These are phyloP conservation scores for Pocillopora verrucosa DNA, from an alignment of 64 coral and sea anemone genomes.

Conservation along the genomic window DNA sequence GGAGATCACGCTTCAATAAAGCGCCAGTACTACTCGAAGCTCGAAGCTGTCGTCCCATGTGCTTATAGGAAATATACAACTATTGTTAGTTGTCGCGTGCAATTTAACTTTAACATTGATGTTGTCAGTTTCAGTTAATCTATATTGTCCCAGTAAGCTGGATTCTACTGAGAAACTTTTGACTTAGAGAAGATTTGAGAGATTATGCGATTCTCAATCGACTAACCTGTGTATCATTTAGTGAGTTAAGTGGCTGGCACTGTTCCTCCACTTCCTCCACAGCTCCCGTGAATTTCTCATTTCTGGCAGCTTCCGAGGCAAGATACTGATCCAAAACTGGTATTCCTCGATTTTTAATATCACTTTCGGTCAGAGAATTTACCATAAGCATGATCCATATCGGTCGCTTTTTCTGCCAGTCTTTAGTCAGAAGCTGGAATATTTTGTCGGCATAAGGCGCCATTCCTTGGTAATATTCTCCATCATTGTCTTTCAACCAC, in stretches of 20 bases:
- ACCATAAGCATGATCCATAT: slow-evolving; percentile 99
- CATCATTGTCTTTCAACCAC: slow-evolving; percentile 62
- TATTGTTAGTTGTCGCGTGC: slow-evolving; percentile 34
- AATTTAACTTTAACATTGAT: slow-evolving; percentile 40
- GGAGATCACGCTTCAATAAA: slow-evolving; percentile 23
- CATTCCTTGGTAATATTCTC: slow-evolving; percentile 45
- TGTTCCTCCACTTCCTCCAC: slow-evolving; percentile 90
- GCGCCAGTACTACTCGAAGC: background rate
- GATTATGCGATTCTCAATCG: slow-evolving; percentile 44
- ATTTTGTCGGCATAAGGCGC: slow-evolving; percentile 73
- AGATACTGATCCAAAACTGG: slow-evolving; percentile 93
- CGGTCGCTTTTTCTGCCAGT: slow-evolving; percentile 90
- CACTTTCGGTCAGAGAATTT: slow-evolving; percentile 85
- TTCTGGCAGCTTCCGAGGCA: slow-evolving; percentile 67
- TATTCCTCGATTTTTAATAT: slow-evolving; percentile 84
- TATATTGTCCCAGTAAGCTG: slow-evolving; percentile 29
- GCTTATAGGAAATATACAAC: background rate
- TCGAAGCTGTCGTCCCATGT: background rate
- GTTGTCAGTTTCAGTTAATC: slow-evolving; percentile 42
- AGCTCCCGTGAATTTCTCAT: slow-evolving; percentile 67
- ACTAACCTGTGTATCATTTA: slow-evolving; percentile 84
- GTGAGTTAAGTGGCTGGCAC: slow-evolving; percentile 72
- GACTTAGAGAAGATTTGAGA: slow-evolving; percentile 21
- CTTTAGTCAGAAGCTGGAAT: slow-evolving; percentile 90
- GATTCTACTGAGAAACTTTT: slow-evolving; percentile 37